Evolutionary conservation across 1,140 invertebrate genomes (phyloP).

Genomic region (Metopolophium dirhodum): DNA sequence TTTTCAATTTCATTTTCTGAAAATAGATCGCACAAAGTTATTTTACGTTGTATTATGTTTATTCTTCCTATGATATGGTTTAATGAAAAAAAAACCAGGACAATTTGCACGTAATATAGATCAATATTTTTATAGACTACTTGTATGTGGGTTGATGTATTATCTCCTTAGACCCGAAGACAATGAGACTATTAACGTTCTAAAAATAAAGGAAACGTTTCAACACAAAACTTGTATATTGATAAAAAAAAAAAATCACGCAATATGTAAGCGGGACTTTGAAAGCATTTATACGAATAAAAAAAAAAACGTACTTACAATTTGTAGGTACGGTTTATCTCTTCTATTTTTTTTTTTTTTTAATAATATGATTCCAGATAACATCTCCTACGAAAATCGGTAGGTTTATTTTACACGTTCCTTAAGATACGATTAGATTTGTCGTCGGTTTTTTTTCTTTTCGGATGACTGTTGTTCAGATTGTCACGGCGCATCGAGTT

Average conservation of each 20-base stretch:
- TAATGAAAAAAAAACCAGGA: background rate
- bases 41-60: background rate
- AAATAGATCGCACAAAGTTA: background rate
- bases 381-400: background rate
- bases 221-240: background rate
- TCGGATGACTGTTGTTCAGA: background rate
- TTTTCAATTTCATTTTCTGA: background rate
- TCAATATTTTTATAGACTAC: background rate
- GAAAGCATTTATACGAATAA: too few relatives aligned
- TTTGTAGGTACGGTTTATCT: too few relatives aligned
- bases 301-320: too few relatives aligned
- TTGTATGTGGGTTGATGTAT: background rate
- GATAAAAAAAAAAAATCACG: background rate
- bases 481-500: background rate
- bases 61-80: background rate
- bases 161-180: background rate
- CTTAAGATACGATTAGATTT: slow-evolving; percentile 7
- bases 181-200: background rate
- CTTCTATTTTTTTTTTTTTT: background rate
- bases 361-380: background rate
- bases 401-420: background rate
- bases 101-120: background rate
- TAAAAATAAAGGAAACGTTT: background rate
- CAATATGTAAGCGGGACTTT: too few relatives aligned
- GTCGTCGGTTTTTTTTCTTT: background rate